Conservation (phyloP, 2,113 vertebrate genomes). For the Nettapus auritus region DNA sequence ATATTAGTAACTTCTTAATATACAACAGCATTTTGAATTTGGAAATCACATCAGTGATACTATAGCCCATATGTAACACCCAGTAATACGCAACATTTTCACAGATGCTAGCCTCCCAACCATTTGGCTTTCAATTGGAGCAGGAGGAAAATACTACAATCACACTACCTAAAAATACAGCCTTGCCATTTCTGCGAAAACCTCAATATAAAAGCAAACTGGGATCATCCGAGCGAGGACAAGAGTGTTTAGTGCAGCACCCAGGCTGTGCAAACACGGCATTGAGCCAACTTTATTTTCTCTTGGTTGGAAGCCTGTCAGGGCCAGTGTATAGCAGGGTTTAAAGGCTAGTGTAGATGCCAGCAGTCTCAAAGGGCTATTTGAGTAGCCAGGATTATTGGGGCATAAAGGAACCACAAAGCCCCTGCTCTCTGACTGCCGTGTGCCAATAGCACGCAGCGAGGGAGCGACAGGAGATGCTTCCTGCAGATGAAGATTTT, state of each 20-base stretch:
- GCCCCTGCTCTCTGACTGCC: not conserved
- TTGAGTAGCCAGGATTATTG: slow-evolving; percentile 29
- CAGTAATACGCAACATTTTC: not conserved
- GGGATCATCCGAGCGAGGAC: rapidly evolving
- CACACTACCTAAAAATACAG: not conserved
- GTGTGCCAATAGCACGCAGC: not conserved
- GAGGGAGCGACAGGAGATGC: not conserved
- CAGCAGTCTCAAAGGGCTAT: slow-evolving; percentile 28
- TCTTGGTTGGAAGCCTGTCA: not conserved
- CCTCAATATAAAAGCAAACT: not conserved
- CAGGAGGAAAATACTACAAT: not conserved
- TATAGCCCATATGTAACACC: no score
- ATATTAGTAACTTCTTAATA: not conserved
- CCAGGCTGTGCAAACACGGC: not conserved
- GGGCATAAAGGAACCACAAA: slow-evolving; percentile 37
- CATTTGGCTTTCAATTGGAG: not conserved
- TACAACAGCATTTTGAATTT: not conserved
- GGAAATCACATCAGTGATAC: not conserved
- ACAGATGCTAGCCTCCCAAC: not conserved
- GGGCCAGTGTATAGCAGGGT: not conserved
- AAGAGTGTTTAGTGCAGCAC: not conserved
- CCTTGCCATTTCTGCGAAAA: not conserved
- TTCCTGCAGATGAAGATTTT: not conserved
- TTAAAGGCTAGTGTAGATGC: not conserved
- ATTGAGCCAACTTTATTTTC: not conserved